These are phyloP conservation scores for Cochlearius cochlearius DNA, from an alignment of 2,113 vertebrate species.

Conservation along the genomic window DNA sequence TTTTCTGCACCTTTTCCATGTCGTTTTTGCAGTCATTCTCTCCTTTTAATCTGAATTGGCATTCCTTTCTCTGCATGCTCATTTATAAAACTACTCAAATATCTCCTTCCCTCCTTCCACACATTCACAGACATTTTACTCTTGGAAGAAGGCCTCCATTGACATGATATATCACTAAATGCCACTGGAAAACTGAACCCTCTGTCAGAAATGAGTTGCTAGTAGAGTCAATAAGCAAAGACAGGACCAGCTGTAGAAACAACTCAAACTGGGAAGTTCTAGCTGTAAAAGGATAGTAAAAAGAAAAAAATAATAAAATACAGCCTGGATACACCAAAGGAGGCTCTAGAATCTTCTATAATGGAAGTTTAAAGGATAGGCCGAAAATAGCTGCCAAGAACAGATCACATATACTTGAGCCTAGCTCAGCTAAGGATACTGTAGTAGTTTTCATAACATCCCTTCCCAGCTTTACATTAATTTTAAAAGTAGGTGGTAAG, in stretches of 20 bases:
- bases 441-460: not conserved
- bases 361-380: not conserved
- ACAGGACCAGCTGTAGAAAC: constrained; percentile 36
- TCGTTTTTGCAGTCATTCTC: not conserved
- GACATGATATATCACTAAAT: not conserved
- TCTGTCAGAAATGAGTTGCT: not conserved
- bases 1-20: not conserved
- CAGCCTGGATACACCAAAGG: not conserved
- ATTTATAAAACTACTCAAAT: not conserved
- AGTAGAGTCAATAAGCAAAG: constrained; percentile 35
- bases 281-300: not conserved
- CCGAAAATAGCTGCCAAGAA: not conserved
- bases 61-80: not conserved
- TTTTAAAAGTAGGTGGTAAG: not conserved
- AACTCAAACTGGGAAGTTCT: not conserved
- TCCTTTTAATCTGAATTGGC: not conserved
- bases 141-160: not conserved
- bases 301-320: not conserved
- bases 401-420: not conserved
- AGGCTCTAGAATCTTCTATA: not conserved
- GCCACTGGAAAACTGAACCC: constrained; percentile 9
- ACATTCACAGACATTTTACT: not conserved
- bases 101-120: not conserved
- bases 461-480: not conserved
- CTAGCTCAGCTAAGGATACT: not conserved